Evolutionary conservation across 2,113 vertebrate genomes (phyloP).

Genomic region (Protobothrops mucrosquamatus): DNA sequence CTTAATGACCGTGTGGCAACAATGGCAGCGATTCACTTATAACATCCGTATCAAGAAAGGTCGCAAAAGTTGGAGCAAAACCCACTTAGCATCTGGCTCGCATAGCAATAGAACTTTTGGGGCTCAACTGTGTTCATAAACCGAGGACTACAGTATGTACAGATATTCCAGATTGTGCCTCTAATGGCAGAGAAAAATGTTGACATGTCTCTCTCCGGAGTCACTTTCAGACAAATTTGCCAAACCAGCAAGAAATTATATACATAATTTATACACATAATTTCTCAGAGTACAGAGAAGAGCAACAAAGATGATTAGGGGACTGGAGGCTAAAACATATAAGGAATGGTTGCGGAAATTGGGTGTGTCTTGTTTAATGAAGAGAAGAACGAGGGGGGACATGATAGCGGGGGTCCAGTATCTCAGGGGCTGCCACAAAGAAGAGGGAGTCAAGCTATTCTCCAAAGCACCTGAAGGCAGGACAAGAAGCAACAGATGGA

Average conservation of each 20-base stretch:
- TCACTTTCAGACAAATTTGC: not conserved
- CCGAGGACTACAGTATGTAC: not conserved
- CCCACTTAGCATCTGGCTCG: too few species aligned
- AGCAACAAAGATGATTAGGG: not conserved
- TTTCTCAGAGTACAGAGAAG: too few species aligned
- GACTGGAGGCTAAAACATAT: too few species aligned
- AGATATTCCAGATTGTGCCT: not conserved
- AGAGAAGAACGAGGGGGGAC: not conserved
- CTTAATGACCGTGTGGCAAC: too few species aligned
- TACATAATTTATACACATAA: not conserved
- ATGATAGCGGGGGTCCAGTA: not conserved
- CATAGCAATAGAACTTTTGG: too few species aligned
- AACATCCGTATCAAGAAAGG: too few species aligned
- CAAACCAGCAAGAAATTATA: not conserved
- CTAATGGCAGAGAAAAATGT: not conserved
- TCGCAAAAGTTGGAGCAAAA: too few species aligned
- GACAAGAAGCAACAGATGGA: too few species aligned
- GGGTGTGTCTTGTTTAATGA: not conserved
- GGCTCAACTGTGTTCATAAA: too few species aligned
- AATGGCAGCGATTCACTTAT: too few species aligned
- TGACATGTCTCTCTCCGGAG: not conserved
- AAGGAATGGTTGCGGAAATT: too few species aligned
- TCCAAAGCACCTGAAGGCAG: too few species aligned
- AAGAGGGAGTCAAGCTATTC: not conserved
- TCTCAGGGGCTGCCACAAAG: not conserved